Percentiles rank a stretch among this genome's conserved stretches.
Evolutionary conservation across 2,888 invertebrate genomes (phyloP).

Genomic region (Apodemia zela): DNA sequence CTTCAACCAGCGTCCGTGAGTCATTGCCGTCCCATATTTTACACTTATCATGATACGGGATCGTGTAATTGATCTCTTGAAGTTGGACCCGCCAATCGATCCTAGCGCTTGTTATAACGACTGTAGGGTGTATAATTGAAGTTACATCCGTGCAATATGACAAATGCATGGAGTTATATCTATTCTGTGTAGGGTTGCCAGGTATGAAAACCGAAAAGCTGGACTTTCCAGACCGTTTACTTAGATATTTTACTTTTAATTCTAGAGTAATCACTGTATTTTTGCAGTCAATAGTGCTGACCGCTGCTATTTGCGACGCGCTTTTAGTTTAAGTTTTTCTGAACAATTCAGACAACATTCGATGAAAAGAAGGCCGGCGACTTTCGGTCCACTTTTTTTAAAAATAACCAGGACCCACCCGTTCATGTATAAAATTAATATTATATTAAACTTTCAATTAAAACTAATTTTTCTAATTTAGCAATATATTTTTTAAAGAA

Average conservation of each 20-base stretch:
- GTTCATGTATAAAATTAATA: too few relatives aligned
- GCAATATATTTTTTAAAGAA: too few relatives aligned
- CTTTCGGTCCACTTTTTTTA: too few relatives aligned
- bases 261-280: too few relatives aligned
- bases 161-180: constrained; percentile 15
- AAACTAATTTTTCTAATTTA: too few relatives aligned
- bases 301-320: too few relatives aligned
- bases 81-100: not conserved
- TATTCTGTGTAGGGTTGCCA: not conserved
- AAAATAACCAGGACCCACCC: too few relatives aligned
- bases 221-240: not conserved
- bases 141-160: not conserved
- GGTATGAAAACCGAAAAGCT: not conserved
- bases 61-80: constrained; percentile 34
- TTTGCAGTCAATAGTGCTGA: too few relatives aligned
- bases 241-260: not conserved
- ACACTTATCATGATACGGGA: constrained; percentile 34
- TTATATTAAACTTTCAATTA: too few relatives aligned
- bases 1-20: constrained; percentile 3
- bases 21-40: constrained; percentile 31
- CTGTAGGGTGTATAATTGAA: not conserved
- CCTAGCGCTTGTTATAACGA: not conserved
- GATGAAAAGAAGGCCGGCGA: too few relatives aligned
- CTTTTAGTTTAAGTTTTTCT: too few relatives aligned
- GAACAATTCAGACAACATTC: too few relatives aligned